Evolutionary conservation across 2,888 invertebrate species (phyloP).

Genomic region (Drosophila peninsularis): DNA sequence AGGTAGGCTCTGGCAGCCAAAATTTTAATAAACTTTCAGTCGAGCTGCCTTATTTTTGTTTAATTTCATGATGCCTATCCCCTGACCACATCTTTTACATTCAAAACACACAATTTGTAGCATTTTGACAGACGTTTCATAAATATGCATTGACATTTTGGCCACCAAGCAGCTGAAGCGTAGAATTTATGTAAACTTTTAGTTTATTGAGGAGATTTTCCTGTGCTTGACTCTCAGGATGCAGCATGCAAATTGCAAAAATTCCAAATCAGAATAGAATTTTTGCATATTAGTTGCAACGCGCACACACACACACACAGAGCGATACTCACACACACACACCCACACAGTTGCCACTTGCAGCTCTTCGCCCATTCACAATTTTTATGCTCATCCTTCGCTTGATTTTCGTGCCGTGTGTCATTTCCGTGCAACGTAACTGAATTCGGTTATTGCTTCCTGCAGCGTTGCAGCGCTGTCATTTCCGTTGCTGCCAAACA

Average conservation of each 20-base stretch:
- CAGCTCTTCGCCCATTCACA: conserved; percentile 4
- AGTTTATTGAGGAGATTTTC: conserved; percentile 14
- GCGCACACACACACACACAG: neutral
- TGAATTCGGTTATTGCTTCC: conserved; percentile 79
- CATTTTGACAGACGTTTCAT: neutral
- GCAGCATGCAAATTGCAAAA: conserved; percentile 27
- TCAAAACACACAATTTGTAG: neutral
- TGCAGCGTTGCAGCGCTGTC: conserved; percentile 63
- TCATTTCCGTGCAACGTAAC: conserved; percentile 75
- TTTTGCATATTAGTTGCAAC: conserved; percentile 47
- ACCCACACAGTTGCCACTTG: neutral
- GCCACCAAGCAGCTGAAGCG: neutral
- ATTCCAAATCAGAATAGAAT: conserved; percentile 26
- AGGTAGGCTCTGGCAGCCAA: no score
- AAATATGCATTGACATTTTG: conserved; percentile 11
- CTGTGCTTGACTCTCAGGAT: conserved; percentile 16
- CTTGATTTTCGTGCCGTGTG: conserved; percentile 46
- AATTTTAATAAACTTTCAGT: neutral
- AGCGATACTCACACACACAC: neutral
- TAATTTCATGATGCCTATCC: neutral
- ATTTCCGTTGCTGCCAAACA: conserved; percentile 68
- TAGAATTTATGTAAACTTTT: conserved; percentile 1
- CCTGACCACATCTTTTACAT: neutral
- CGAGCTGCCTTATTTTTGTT: neutral
- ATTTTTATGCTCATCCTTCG: conserved; percentile 24